phyloP scores from a whole-genome alignment of 2,888 invertebrate genomes.

The Tigriopus californicus region DNA sequence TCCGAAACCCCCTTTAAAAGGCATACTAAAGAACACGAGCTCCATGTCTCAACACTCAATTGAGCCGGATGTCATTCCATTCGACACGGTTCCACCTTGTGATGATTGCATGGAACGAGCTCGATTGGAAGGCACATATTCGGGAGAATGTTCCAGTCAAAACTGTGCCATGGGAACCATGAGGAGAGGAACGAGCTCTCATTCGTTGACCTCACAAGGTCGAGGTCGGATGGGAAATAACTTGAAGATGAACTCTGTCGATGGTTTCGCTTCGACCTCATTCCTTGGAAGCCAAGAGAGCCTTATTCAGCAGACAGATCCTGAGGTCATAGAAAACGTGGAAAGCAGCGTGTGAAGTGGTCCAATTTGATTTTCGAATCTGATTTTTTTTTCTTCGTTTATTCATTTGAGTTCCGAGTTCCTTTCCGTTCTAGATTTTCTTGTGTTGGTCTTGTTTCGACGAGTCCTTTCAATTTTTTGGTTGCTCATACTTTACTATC shows the following conservation, averaged over 20 bases:
- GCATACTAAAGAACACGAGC: slow-evolving; percentile 9
- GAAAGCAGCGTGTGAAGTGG: slow-evolving; percentile 12
- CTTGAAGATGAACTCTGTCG: too few species aligned
- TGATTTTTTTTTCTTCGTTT: too few species aligned
- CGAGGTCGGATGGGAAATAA: too few species aligned
- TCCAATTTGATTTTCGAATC: too few species aligned
- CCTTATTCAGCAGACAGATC: neutral
- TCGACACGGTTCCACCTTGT: slow-evolving; percentile 9
- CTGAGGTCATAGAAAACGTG: slow-evolving; percentile 14
- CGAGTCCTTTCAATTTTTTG: too few species aligned
- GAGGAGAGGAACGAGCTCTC: neutral
- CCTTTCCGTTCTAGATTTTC: too few species aligned
- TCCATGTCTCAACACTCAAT: too few species aligned
- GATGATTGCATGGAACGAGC: slow-evolving; percentile 9
- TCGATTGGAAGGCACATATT: neutral
- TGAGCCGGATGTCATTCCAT: slow-evolving; percentile 1
- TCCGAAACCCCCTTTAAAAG: slow-evolving; percentile 12
- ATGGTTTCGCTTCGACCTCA: neutral
- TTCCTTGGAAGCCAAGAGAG: neutral
- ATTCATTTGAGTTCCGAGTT: too few species aligned
- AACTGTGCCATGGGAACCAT: slow-evolving; percentile 4
- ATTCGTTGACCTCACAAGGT: too few species aligned
- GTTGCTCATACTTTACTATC: too few species aligned
- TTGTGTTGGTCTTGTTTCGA: too few species aligned
- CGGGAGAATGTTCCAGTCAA: slow-evolving; percentile 2